phyloP scores from a whole-genome alignment of 2,888 invertebrate species.

The Lampropteryx suffumata region DNA sequence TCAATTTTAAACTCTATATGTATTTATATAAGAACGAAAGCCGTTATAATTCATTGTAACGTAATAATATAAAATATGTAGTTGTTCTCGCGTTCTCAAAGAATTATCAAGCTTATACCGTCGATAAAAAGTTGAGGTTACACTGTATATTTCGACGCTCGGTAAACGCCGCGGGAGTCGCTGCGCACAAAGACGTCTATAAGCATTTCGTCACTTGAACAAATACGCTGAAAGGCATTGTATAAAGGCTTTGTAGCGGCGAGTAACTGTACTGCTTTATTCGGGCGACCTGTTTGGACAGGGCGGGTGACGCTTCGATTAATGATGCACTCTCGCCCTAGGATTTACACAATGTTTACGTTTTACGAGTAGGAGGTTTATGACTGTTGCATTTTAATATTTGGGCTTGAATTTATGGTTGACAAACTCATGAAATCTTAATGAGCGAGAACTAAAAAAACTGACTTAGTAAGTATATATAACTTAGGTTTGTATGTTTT shows the following conservation, averaged over 20 bases:
- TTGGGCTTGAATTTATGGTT: conserved; percentile 9
- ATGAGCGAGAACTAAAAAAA: no score
- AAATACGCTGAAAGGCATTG: conserved; percentile 68
- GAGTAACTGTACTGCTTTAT: conserved; percentile 65
- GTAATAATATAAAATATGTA: conserved; percentile 42
- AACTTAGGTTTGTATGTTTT: no score
- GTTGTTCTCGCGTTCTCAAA: conserved; percentile 34
- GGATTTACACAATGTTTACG: conserved; percentile 46
- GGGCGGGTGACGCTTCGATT: conserved; percentile 65
- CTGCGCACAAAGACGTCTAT: conserved; percentile 58
- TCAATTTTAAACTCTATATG: conserved; percentile 43
- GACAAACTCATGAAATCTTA: conserved; percentile 7
- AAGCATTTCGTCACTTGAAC: conserved; percentile 68
- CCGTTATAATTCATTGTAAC: conserved; percentile 15
- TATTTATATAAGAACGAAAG: conserved; percentile 30
- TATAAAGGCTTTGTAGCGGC: conserved; percentile 55
- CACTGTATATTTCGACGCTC: conserved; percentile 29
- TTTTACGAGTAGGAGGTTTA: conserved; percentile 24
- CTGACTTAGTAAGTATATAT: no score
- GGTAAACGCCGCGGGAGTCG: conserved; percentile 56
- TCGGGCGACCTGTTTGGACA: conserved; percentile 62
- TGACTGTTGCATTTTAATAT: conserved; percentile 31
- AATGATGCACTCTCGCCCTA: conserved; percentile 47
- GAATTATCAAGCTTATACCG: conserved; percentile 41
- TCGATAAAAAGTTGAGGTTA: conserved; percentile 43